phyloP scores from a whole-genome alignment of 2,797 vertebrate genomes.

The Gorsachius magnificus region DNA sequence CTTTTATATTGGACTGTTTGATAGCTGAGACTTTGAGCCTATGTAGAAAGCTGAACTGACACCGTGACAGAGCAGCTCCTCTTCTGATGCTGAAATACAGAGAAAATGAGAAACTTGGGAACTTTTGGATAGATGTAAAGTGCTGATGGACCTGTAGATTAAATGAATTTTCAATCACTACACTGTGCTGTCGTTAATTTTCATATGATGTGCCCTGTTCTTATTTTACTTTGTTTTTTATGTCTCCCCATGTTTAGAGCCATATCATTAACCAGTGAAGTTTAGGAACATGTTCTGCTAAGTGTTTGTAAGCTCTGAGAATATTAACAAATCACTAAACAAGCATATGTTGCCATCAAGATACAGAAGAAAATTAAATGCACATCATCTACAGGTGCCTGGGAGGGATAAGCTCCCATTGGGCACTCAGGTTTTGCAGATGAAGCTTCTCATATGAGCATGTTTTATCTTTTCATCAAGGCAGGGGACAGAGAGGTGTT shows the following conservation, averaged over 20 bases:
- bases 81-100: background rate
- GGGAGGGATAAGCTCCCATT: background rate
- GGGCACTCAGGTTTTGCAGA: background rate
- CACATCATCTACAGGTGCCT: background rate
- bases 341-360: background rate
- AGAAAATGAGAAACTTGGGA: background rate
- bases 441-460: background rate
- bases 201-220: background rate
- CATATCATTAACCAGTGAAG: background rate
- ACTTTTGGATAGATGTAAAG: background rate
- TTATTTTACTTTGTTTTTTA: background rate
- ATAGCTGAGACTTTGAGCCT: background rate
- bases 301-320: background rate
- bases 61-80: background rate
- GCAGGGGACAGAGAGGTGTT: background rate
- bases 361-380: background rate
- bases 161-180: background rate
- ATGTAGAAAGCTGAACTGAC: background rate
- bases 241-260: background rate
- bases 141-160: background rate
- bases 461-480: background rate
- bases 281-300: background rate
- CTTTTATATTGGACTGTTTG: background rate
- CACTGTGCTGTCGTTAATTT: background rate
- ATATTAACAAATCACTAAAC: background rate